phyloP scores from a whole-genome alignment of 2,113 vertebrate species.

The Lynx canadensis region DNA sequence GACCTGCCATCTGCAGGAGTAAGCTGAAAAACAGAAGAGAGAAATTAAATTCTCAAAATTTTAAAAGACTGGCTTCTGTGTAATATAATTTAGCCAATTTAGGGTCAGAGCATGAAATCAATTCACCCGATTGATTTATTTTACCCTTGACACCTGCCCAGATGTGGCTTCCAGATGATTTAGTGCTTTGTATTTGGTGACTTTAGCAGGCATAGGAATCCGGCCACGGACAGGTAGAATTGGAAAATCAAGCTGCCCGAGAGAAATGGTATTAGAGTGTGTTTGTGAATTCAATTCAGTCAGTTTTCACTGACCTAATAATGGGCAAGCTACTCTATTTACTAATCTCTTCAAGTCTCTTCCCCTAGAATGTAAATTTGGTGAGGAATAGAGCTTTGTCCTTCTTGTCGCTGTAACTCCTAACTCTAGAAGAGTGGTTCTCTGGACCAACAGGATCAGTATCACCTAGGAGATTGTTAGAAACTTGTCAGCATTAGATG shows the following conservation, averaged over 20 bases:
- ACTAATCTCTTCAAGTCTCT: background rate
- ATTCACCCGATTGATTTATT: background rate
- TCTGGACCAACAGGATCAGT: no score
- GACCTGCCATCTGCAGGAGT: background rate
- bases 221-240: accelerated
- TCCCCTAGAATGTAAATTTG: background rate
- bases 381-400: background rate
- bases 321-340: background rate
- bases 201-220: accelerated
- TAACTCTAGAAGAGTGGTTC: background rate
- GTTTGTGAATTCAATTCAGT: background rate
- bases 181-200: background rate
- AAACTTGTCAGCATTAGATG: background rate
- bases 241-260: background rate
- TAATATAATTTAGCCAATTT: background rate
- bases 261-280: background rate
- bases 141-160: background rate
- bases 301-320: background rate
- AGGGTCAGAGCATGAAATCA: background rate
- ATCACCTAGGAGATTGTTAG: no score
- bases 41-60: background rate
- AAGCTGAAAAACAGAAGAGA: background rate
- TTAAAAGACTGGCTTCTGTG: background rate
- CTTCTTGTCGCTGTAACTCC: background rate
- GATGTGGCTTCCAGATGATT: background rate